Percentiles rank a stretch among this genome's conserved stretches.
Conservation (phyloP, 23 tunicate species). For the Halocynthia roretzi region DNA sequence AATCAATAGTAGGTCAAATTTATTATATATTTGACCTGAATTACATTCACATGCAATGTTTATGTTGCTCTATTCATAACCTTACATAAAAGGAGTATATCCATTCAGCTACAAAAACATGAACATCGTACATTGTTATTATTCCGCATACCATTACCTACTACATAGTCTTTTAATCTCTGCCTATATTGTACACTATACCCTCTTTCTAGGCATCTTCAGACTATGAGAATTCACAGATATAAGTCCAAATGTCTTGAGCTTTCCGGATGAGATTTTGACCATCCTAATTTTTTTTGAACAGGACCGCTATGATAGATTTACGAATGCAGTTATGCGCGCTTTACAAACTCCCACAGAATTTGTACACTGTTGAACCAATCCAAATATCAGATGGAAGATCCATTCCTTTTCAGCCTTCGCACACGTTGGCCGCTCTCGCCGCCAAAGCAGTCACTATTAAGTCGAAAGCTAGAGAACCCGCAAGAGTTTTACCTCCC, state of each 20-base stretch:
- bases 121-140: no score
- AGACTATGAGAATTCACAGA: background rate
- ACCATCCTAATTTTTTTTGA: background rate
- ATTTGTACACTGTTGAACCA: slow-evolving; percentile 12
- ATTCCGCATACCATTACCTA: no score
- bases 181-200: no score
- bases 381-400: slow-evolving; percentile 9
- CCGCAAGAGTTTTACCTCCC: background rate
- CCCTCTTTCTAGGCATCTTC: no score
- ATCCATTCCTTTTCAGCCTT: slow-evolving; percentile 8
- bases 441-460: slow-evolving; percentile 11
- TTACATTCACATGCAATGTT: no score
- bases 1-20: no score
- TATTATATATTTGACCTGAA: no score
- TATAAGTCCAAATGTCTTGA: background rate
- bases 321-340: slow-evolving; percentile 20
- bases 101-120: no score
- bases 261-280: background rate
- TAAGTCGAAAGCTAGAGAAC: slow-evolving; percentile 1
- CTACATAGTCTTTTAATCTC: no score
- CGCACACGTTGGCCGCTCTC: slow-evolving; percentile 9
- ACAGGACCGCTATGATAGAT: slow-evolving; percentile 21
- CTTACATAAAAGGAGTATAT: no score
- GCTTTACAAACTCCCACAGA: slow-evolving; percentile 9
- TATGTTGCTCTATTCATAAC: no score